phyloP scores from a whole-genome alignment of 2,797 vertebrate genomes.

The Neosilurus mollespiculum region DNA sequence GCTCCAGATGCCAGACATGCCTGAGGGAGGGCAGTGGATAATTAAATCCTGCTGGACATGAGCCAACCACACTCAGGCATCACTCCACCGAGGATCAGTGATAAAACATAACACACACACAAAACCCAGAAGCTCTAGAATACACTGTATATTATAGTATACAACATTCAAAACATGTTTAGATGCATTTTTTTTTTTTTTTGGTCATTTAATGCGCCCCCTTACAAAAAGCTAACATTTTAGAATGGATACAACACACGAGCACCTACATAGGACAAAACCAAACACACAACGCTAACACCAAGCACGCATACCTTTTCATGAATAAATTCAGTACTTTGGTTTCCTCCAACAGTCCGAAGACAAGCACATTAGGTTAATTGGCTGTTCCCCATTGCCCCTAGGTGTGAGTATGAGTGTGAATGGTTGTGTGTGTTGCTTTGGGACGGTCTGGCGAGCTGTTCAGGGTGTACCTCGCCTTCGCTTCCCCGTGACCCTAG shows the following conservation, averaged over 20 bases:
- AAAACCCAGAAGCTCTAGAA: not conserved
- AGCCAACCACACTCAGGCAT: conserved; percentile 3
- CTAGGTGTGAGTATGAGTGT: too few relatives aligned
- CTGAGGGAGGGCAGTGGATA: conserved; percentile 38
- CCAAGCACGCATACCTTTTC: not conserved
- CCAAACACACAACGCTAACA: not conserved
- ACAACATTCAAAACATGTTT: not conserved
- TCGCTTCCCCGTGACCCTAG: too few relatives aligned
- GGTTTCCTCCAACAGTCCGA: too few relatives aligned
- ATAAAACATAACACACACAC: not conserved
- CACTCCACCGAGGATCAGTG: not conserved
- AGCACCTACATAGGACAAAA: not conserved
- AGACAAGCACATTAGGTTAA: too few relatives aligned
- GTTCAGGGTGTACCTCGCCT: too few relatives aligned
- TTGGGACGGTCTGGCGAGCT: too few relatives aligned
- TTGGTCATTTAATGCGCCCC: not conserved
- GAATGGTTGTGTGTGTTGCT: too few relatives aligned
- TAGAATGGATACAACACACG: not conserved
- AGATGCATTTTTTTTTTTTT: too few relatives aligned
- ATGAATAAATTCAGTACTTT: too few relatives aligned
- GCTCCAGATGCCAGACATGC: conserved; percentile 53
- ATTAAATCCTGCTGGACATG: conserved; percentile 48
- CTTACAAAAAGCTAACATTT: not conserved
- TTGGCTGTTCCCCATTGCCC: too few relatives aligned
- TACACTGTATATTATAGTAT: not conserved